Conservation (phyloP, 2,888 invertebrate species). For the Microchrysa polita region DNA sequence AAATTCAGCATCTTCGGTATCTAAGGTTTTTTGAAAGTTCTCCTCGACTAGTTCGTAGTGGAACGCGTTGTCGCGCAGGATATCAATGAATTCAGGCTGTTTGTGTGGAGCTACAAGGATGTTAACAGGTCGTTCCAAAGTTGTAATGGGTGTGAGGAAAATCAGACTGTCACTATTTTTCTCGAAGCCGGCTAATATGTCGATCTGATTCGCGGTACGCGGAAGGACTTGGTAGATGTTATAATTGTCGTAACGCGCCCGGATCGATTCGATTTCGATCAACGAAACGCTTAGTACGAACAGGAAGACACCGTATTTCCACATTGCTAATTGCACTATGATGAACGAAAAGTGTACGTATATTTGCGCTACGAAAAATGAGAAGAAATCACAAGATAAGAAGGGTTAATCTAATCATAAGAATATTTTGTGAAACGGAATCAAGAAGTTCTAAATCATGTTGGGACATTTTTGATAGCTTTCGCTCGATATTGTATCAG, state of each 20-base stretch:
- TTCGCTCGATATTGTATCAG: too few relatives aligned
- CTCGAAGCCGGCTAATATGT: conserved; percentile 56
- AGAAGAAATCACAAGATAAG: background rate
- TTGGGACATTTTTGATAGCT: too few relatives aligned
- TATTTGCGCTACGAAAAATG: too few relatives aligned
- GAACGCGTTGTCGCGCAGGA: conserved; percentile 38
- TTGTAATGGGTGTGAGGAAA: conserved; percentile 29
- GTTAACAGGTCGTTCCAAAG: conserved; percentile 16
- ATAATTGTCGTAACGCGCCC: conserved; percentile 59
- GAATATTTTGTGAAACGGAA: too few relatives aligned
- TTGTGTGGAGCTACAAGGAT: conserved; percentile 46
- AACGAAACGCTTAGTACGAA: background rate
- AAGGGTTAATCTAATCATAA: too few relatives aligned
- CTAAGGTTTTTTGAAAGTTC: conserved; percentile 42
- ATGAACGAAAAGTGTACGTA: background rate
- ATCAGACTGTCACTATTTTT: conserved; percentile 47
- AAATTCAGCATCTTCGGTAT: conserved; percentile 26
- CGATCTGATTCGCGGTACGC: conserved; percentile 58
- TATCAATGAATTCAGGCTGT: conserved; percentile 41
- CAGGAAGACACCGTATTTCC: background rate
- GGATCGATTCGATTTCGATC: conserved; percentile 56
- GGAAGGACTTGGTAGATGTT: conserved; percentile 62
- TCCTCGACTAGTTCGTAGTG: conserved; percentile 37
- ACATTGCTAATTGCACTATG: conserved; percentile 14
- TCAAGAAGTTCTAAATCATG: too few relatives aligned